Base-by-base conservation (phyloP, 2,888 invertebrate species). In the Sphaerophoria taeniata region DNA sequence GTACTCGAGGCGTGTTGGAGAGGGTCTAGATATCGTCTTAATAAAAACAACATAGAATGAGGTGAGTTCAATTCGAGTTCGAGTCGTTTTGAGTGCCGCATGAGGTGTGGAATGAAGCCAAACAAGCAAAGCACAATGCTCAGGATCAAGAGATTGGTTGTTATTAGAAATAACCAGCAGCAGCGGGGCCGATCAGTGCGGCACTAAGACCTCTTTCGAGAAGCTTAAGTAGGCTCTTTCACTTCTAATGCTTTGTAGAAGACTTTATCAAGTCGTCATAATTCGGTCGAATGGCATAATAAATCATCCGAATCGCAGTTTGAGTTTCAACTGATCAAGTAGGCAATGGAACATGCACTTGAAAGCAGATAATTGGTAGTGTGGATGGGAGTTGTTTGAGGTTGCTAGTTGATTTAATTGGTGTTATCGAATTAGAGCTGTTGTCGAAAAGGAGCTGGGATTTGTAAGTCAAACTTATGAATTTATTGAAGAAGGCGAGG, bases 81-180 rank as follows among this genome's bases (percentile, higher is more conserved):
- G n/a, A n/a, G n/a, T n/a, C n/a, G n/a, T n/a, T n/a, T 83, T 65
- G 70, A 83, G 75, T 84, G 72, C 55, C 55, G n/a, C 80, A 63
- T 72, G 65, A 76, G 73, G 69, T 58, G 80, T 71, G 58, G 67
- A 80, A 70, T 58, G 74, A 71, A 79, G 45, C 65, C 67, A 67
- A 69, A 49, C n/a, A n/a, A n/a, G n/a, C n/a, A n/a, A n/a, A n/a
- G n/a, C 43, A 49, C 53, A 67, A 49, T 34, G 67, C 14, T 72
- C 84, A 80, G 80, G 75, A 75, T 34, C 9, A 55, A 70, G 56
- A 70, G 63, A 65, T 4, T 49, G 34, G 34, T 47, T 65, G 34
- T 49, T 58, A 65, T n/a, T n/a, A n/a, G n/a, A n/a, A n/a, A n/a
- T n/a, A n/a, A n/a, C n/a, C n/a, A 65, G 49, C 63, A 65, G 61